phyloP scores from a whole-genome alignment of 2,797 vertebrate genomes.

The Molossus molossus region DNA sequence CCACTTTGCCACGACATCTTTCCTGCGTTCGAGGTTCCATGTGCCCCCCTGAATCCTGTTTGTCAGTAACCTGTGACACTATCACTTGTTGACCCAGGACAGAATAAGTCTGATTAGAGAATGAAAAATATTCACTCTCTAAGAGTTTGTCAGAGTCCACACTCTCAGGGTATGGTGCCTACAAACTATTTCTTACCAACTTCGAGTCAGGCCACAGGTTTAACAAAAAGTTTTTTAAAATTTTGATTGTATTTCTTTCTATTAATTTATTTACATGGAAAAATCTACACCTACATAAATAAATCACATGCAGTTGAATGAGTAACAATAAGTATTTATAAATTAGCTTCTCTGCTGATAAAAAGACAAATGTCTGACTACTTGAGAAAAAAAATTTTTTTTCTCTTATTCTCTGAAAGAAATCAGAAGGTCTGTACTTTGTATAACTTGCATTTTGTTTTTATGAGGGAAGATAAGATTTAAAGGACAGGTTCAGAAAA shows the following conservation, averaged over 20 bases:
- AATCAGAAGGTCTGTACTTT: slow-evolving; percentile 8
- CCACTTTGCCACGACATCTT: not conserved
- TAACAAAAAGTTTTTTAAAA: not conserved
- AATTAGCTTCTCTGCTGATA: not conserved
- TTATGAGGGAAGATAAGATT: slow-evolving; percentile 11
- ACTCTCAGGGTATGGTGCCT: not conserved
- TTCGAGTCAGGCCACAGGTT: not conserved
- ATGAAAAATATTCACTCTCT: not conserved
- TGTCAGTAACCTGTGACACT: not conserved
- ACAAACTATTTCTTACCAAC: not conserved
- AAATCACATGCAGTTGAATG: not conserved
- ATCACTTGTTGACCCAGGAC: not conserved
- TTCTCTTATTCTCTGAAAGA: slow-evolving; percentile 38
- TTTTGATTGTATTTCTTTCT: not conserved
- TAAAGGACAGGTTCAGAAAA: slow-evolving; percentile 12
- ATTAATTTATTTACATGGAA: not conserved
- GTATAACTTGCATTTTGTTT: not conserved
- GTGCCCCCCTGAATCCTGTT: not conserved
- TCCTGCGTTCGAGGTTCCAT: not conserved
- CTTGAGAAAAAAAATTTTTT: not conserved
- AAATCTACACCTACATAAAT: not conserved
- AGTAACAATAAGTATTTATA: not conserved
- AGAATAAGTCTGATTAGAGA: slow-evolving; percentile 5
- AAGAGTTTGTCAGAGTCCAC: not conserved
- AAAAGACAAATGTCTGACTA: not conserved